Conservation (phyloP, 2,113 vertebrate species). For the Aleadryas rufinucha region DNA sequence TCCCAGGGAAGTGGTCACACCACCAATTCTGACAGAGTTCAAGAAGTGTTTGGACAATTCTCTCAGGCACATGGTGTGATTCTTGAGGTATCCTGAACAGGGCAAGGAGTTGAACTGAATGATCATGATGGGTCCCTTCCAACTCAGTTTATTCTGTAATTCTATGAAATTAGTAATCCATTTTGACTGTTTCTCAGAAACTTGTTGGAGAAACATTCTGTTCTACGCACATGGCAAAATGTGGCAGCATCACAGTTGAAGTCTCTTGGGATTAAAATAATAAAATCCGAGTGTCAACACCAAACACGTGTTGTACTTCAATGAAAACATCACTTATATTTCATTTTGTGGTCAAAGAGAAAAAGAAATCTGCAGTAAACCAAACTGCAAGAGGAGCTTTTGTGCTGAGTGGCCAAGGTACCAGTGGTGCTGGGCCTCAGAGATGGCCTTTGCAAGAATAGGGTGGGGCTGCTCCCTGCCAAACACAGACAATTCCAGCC, state of each 20-base stretch:
- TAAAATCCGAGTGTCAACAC: neutral
- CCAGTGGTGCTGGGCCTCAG: neutral
- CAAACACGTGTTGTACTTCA: neutral
- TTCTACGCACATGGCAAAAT: neutral
- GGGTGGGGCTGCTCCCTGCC: neutral
- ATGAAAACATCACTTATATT: neutral
- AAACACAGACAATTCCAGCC: neutral
- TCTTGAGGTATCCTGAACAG: neutral
- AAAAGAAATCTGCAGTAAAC: neutral
- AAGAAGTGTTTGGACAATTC: neutral
- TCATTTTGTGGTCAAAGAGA: neutral
- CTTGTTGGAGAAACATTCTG: neutral
- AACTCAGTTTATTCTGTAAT: neutral
- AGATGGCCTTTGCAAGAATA: neutral
- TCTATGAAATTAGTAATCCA: neutral
- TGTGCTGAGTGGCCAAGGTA: fast-evolving
- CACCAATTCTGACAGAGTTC: neutral
- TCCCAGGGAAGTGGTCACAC: neutral
- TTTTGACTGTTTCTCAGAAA: neutral
- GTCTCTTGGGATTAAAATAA: neutral
- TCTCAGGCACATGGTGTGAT: fast-evolving
- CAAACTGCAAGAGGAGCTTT: neutral
- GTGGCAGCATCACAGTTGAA: neutral
- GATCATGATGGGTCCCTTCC: neutral
- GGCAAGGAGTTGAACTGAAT: neutral